Base-by-base conservation (phyloP, 2,888 invertebrate species). In the Macrosoma leucophasiata region DNA sequence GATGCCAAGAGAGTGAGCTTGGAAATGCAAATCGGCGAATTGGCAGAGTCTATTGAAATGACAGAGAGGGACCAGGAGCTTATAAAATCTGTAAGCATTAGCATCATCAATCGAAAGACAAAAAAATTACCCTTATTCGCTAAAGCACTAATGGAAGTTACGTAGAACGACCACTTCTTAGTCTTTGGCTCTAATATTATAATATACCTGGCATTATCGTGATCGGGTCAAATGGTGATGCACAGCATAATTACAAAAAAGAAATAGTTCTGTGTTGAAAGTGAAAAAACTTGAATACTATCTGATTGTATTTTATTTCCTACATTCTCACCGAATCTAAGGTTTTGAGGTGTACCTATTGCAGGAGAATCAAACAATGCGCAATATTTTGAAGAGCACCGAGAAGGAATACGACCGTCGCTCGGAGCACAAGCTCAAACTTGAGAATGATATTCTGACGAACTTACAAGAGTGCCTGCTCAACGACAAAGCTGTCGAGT, bases 401-500 rank as follows among this genome's bases (percentile, higher is more conserved):
- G 61, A 59, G 18, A 77, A 77, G 21, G 78, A 82, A 8, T 46
- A 56, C 4, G 88, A 90, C 8, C 86, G 84, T 37, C 72, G 87
- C 28, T 48, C 55, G 0, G 70, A 66, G n/a, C 71, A 77, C 26
- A 92, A 90, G 58, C 53, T 79, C 8, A 72, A 79, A 21, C 43
- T 90, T 26, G 93, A 94, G 59, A 89, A 90, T 36, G 73, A 86
- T 24, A 88, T 92, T 15, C 57, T 92, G 4, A 60, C 68, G 11
- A 84, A 88, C 36, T 71, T 93, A 1, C 90, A 92, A 52, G 89
- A 90, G 7, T 89, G 90, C 53, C 62, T 90, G 3, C 84, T 89
- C 3, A 88, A 89, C 23, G 90, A 91, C 50, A 92, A 92, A 55
- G 88, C 90, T 0, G 87, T 89, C 3, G 70, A 88, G 61, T 70